phyloP scores from a whole-genome alignment of 2,797 vertebrate species.

The Bradypodion pumilum region DNA sequence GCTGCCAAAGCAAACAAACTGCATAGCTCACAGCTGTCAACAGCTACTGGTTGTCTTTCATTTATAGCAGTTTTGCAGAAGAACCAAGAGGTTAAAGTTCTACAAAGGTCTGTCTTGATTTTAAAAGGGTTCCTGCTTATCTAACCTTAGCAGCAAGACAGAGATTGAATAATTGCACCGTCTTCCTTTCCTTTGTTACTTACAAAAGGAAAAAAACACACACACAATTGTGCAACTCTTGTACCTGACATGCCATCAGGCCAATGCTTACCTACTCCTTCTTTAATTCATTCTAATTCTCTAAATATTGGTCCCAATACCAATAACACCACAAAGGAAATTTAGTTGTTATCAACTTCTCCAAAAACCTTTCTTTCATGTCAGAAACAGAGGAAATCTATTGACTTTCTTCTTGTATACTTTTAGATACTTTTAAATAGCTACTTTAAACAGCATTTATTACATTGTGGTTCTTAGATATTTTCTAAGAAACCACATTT shows the following conservation, averaged over 20 bases:
- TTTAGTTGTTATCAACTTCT: neutral
- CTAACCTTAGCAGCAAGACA: neutral
- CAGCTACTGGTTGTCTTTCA: neutral
- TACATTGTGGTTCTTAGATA: neutral
- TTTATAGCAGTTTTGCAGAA: neutral
- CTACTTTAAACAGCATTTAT: neutral
- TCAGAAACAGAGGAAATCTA: neutral
- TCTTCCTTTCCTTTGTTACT: neutral
- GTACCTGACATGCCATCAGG: too few relatives aligned
- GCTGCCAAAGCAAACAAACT: constrained; percentile 11
- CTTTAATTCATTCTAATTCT: neutral
- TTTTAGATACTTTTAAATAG: neutral
- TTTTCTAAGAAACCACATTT: neutral
- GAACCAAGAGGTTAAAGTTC: neutral
- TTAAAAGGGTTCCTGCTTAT: neutral
- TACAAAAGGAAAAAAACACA: neutral
- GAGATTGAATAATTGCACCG: neutral
- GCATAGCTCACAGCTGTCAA: constrained; percentile 4
- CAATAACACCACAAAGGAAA: neutral
- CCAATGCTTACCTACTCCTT: too few relatives aligned
- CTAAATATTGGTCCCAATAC: neutral
- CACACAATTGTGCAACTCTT: neutral
- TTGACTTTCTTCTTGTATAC: too few relatives aligned
- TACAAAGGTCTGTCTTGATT: neutral
- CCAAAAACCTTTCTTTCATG: neutral